Conservation (phyloP, 2,797 vertebrate genomes). For the Apogon talboti region DNA sequence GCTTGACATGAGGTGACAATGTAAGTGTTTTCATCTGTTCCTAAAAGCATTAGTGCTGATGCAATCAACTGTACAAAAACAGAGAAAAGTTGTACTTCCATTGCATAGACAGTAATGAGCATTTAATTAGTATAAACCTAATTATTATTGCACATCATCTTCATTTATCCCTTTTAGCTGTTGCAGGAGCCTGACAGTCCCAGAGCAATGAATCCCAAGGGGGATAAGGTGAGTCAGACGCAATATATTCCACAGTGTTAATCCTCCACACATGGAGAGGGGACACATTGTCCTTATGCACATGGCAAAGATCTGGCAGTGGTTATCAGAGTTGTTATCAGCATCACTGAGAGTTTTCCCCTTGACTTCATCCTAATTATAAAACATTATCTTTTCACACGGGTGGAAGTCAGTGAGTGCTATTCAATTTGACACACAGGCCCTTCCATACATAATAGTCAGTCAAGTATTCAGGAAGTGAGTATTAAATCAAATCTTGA, state of each 20-base stretch:
- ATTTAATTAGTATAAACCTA: neutral
- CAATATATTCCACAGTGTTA: constrained; percentile 58
- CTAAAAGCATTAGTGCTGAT: constrained; percentile 11
- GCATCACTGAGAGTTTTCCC: constrained; percentile 65
- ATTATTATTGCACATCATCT: neutral
- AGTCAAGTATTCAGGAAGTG: neutral
- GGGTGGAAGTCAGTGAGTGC: constrained; percentile 17
- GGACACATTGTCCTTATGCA: constrained; percentile 64
- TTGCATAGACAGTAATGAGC: neutral
- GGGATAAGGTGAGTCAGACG: constrained; percentile 76
- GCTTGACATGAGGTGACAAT: constrained; percentile 60
- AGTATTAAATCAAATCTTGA: neutral
- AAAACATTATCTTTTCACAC: constrained; percentile 68
- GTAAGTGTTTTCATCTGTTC: neutral
- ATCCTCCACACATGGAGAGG: constrained; percentile 57
- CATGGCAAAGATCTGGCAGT: constrained; percentile 55
- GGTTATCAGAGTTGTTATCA: constrained; percentile 72
- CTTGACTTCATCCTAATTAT: constrained; percentile 79
- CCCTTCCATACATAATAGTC: constrained; percentile 3
- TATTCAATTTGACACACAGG: constrained; percentile 5
- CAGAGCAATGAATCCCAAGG: constrained; percentile 74
- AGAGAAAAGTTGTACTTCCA: neutral
- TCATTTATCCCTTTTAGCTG: constrained; percentile 40
- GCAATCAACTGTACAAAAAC: neutral
- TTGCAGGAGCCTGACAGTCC: constrained; percentile 58